Percentiles rank a stretch among this genome's conserved stretches.
Conservation (phyloP, 2,797 vertebrate species). For the Gymnocypris eckloni region DNA sequence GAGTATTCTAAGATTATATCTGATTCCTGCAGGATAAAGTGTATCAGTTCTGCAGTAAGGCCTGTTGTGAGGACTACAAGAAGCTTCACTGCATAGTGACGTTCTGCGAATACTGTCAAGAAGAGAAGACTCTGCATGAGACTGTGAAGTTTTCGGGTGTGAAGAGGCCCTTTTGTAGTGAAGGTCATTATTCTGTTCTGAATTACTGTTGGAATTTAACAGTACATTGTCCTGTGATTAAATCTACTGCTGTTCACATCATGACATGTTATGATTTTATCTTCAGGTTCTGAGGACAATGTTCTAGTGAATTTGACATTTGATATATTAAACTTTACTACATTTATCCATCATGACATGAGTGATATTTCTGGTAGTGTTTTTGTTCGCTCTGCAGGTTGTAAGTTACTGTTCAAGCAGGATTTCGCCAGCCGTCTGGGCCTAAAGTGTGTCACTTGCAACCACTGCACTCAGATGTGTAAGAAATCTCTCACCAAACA, state of each 20-base stretch:
- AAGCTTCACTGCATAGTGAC: constrained; percentile 98
- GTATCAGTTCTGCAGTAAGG: constrained; percentile 95
- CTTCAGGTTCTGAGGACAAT: constrained; percentile 18
- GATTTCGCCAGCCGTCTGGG: constrained; percentile 94
- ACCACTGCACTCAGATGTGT: constrained; percentile 97
- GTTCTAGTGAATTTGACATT: not conserved
- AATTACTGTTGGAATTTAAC: not conserved
- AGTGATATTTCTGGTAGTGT: not conserved
- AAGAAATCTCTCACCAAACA: constrained; percentile 91
- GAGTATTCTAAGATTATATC: not conserved
- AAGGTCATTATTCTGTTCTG: constrained; percentile 79
- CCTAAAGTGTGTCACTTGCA: constrained; percentile 96
- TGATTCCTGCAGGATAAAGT: constrained; percentile 87
- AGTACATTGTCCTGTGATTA: constrained; percentile 40
- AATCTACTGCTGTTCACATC: constrained; percentile 44
- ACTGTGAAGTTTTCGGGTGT: constrained; percentile 95
- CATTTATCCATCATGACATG: not conserved
- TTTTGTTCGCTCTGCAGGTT: constrained; percentile 79
- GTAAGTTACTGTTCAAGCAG: constrained; percentile 97
- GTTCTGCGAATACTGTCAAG: constrained; percentile 97
- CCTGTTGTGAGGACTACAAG: constrained; percentile 97
- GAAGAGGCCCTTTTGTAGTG: constrained; percentile 96
- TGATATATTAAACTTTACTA: not conserved
- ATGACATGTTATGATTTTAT: constrained; percentile 43
- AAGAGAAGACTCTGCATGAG: constrained; percentile 97